Conservation (phyloP, 2,888 invertebrate species). For the Helleia helle region DNA sequence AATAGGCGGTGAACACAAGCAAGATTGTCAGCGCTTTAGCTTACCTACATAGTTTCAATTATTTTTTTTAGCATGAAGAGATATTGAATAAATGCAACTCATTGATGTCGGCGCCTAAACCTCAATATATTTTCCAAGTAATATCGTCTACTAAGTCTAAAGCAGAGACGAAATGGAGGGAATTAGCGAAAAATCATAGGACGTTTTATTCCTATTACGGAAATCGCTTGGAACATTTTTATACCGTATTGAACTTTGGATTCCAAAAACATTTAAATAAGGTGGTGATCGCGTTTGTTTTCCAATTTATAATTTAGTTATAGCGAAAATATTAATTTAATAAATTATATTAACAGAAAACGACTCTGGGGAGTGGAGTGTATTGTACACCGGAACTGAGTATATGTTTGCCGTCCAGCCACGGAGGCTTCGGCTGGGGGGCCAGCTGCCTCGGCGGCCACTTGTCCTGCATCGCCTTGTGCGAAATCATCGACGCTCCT, state of each 20-base stretch:
- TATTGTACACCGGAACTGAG: constrained; percentile 84
- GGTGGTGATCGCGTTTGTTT: constrained; percentile 35
- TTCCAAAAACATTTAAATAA: constrained; percentile 82
- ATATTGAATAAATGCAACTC: constrained; percentile 68
- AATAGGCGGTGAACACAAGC: too few species aligned
- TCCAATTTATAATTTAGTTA: too few species aligned
- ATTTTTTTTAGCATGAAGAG: constrained; percentile 67
- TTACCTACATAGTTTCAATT: too few species aligned
- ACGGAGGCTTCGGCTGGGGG: constrained; percentile 83
- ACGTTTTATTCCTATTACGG: constrained; percentile 85
- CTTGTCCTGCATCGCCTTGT: constrained; percentile 84
- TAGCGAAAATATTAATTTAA: background rate
- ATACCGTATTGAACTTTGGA: constrained; percentile 85
- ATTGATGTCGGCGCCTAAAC: constrained; percentile 54
- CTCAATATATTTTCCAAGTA: constrained; percentile 82
- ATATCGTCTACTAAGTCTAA: constrained; percentile 66
- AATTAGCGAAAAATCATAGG: constrained; percentile 64
- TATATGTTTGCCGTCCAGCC: constrained; percentile 81
- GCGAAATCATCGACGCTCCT: constrained; percentile 85
- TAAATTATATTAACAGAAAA: constrained; percentile 57
- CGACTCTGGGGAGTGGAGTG: constrained; percentile 81
- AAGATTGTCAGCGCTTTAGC: too few species aligned
- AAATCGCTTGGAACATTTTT: constrained; percentile 85
- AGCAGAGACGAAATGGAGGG: constrained; percentile 75
- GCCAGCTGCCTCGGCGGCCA: constrained; percentile 83